Evolutionary conservation across 2,888 invertebrate genomes (phyloP).

Genomic region (Scaeva pyrastri): DNA sequence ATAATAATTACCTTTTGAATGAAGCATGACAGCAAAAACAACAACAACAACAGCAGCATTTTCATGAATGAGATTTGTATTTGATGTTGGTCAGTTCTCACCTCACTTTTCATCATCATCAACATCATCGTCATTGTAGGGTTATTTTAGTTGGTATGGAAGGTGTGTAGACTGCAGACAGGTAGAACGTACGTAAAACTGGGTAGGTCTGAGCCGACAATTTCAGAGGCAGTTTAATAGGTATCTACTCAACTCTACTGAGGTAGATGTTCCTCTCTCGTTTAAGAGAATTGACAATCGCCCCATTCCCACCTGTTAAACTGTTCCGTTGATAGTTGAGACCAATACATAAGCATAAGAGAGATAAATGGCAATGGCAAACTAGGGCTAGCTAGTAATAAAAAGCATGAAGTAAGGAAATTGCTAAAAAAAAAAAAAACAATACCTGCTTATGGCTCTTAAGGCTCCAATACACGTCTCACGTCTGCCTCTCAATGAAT

Average conservation of each 20-base stretch:
- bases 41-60: not conserved
- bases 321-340: not conserved
- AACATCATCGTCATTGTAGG: not conserved
- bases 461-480: conserved; percentile 1
- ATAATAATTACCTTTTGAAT: conserved; percentile 13
- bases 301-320: conserved; percentile 6
- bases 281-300: conserved; percentile 33
- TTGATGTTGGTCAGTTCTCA: conserved; percentile 23
- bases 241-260: too few relatives aligned
- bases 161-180: not conserved
- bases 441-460: conserved; percentile 10
- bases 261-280: not conserved
- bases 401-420: conserved; percentile 5
- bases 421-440: not conserved
- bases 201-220: not conserved
- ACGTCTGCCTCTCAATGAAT: too few relatives aligned
- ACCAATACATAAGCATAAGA: conserved; percentile 33
- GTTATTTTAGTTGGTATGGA: not conserved
- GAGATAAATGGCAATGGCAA: conserved; percentile 48
- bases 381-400: conserved; percentile 2
- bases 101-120: not conserved
- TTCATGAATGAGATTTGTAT: conserved; percentile 24
- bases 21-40: not conserved
- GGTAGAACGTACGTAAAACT: not conserved
- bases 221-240: conserved; percentile 19